Evolutionary conservation across 2,797 vertebrate genomes (phyloP), one percentile per base, ranked within the genome.

Genomic region (Channallabes apus): DNA sequence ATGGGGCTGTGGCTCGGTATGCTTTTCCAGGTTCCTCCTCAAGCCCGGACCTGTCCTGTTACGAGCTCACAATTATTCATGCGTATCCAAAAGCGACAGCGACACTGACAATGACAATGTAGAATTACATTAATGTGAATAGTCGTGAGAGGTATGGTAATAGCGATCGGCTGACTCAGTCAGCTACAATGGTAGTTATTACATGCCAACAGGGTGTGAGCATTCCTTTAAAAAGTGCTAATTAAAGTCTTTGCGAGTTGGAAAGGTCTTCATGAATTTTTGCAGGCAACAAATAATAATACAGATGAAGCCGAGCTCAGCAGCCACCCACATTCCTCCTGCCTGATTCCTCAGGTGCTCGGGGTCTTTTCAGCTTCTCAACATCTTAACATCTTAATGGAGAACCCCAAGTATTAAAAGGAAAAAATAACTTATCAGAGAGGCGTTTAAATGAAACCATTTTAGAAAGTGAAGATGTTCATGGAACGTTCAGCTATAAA

Each of bases 11-110:
- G 88, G 93, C 89, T 88, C 83, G 93, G 92, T 93, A 90, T 92
- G 93, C 89, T 93, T 93, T 93, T 91, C 88, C 90, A 93, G 93
- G 92, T 91, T 77, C 90, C 80, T 91, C 59, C 80, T 86, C 95
- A 75, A 69, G 95, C 90, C 88, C 51, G 20, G 87, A 83, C 95
- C 84, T 89, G 94, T 88, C 71, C 5, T 79, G 62, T 78, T 87
- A 82, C 85, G 88, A 90, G 86, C 32, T 58, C 32, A 27, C 15
- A 80, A 82, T 75, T 88, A 89, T 91, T 82, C 87, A 56, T 75
- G 54, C 68, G 76, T 84, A 87, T 79, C 90, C 85, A 82, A 62
- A 27, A 38, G 84, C 6, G 56, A 68, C 29, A 32, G 89, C 89
- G 92, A 94, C 93, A 92, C 82, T 92, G 93, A 93, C 92, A 93